Percentiles rank a stretch among this genome's conserved stretches.
Evolutionary conservation across 2,797 vertebrate species (phyloP).

Genomic region (Masticophis lateralis): DNA sequence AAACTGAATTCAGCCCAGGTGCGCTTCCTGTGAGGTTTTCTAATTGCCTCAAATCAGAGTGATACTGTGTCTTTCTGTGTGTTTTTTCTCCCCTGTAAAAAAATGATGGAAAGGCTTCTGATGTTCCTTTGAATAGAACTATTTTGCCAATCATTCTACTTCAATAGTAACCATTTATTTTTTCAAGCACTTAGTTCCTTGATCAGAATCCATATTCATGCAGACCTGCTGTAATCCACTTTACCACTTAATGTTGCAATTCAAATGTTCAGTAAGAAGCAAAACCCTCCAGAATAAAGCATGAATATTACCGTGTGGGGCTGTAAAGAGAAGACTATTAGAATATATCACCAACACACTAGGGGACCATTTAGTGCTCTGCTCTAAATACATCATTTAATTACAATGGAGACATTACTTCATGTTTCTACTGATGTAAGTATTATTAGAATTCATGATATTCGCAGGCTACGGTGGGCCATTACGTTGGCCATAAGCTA

Average conservation of each 20-base stretch:
- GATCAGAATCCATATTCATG: conserved; percentile 82
- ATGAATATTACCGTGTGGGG: conserved; percentile 91
- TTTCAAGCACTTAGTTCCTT: conserved; percentile 79
- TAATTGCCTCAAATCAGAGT: conserved; percentile 66
- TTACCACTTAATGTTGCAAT: conserved; percentile 91
- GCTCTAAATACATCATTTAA: conserved; percentile 96
- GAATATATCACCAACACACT: conserved; percentile 95
- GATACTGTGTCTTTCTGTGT: conserved; percentile 9
- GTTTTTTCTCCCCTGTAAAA: not conserved
- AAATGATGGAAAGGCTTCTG: conserved; percentile 13
- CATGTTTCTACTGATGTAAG: conserved; percentile 99
- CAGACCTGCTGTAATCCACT: conserved; percentile 86
- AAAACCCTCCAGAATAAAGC: conserved; percentile 92
- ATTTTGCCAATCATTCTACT: conserved; percentile 77
- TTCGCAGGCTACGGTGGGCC: conserved; percentile 92
- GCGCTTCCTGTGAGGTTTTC: conserved; percentile 61
- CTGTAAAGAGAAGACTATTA: conserved; percentile 93
- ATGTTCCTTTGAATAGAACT: conserved; percentile 72
- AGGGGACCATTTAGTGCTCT: conserved; percentile 95
- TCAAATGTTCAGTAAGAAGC: conserved; percentile 87
- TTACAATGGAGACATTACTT: conserved; percentile 97
- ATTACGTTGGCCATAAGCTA: conserved; percentile 94
- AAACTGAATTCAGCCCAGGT: conserved; percentile 65
- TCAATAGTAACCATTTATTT: conserved; percentile 79
- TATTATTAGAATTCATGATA: conserved; percentile 99